phyloP scores from a whole-genome alignment of 2,888 invertebrate genomes.

The Isoperla grammatica region DNA sequence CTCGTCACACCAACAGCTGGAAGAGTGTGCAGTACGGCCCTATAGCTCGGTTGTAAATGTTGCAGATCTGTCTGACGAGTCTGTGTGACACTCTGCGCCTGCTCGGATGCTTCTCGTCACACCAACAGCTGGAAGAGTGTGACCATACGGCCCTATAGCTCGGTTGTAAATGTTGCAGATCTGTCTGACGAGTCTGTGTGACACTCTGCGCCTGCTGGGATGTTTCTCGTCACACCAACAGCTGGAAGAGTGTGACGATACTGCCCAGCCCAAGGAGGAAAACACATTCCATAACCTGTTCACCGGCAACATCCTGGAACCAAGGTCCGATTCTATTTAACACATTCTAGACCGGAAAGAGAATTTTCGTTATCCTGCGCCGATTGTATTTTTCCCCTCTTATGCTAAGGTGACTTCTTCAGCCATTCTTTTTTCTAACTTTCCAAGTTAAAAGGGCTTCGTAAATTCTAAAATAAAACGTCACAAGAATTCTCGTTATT shows the following conservation, averaged over 20 bases:
- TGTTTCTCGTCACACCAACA: conserved; percentile 67
- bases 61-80: conserved; percentile 85
- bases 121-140: conserved; percentile 47
- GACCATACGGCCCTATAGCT: conserved; percentile 42
- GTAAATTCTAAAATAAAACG: too few relatives aligned
- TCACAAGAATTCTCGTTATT: too few relatives aligned
- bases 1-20: conserved; percentile 48
- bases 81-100: conserved; percentile 88
- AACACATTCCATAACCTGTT: conserved; percentile 65
- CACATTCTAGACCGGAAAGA: too few relatives aligned
- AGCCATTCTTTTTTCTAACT: too few relatives aligned
- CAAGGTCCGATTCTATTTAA: too few relatives aligned
- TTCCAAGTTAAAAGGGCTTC: too few relatives aligned
- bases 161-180: conserved; percentile 69
- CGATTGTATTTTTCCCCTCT: too few relatives aligned
- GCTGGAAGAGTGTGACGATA: conserved; percentile 46
- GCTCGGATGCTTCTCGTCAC: conserved; percentile 79
- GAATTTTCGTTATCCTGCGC: too few relatives aligned
- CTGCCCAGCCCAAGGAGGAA: conserved; percentile 40
- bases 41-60: too few relatives aligned
- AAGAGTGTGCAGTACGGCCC: conserved; percentile 44
- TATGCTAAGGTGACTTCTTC: too few relatives aligned
- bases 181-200: conserved; percentile 88
- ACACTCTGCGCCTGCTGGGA: conserved; percentile 85
- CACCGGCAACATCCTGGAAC: conserved; percentile 67